These are phyloP conservation scores for Antennarius maculatus DNA, from an alignment of 2,797 vertebrate genomes.

Conservation along the genomic window DNA sequence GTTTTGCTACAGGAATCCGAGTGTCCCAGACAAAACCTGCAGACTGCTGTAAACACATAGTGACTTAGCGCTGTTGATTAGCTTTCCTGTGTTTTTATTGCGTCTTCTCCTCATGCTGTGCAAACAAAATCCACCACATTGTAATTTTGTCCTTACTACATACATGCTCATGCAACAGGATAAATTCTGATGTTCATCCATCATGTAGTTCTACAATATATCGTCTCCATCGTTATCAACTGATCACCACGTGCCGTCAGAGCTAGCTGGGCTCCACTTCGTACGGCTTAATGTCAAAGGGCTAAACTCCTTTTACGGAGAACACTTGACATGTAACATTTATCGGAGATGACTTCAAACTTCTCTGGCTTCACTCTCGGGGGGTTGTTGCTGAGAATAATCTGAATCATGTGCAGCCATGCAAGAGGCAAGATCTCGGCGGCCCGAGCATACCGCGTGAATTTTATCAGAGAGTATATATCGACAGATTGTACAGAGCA, in stretches of 20 bases:
- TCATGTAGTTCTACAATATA: constrained; percentile 30
- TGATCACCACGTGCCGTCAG: constrained; percentile 73
- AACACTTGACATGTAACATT: constrained; percentile 37
- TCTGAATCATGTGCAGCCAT: constrained; percentile 30
- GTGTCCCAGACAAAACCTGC: constrained; percentile 48
- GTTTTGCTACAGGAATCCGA: constrained; percentile 54
- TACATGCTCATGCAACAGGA: not conserved
- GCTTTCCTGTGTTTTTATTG: constrained; percentile 35
- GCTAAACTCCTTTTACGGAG: constrained; percentile 74
- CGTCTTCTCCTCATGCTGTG: constrained; percentile 3
- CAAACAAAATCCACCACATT: constrained; percentile 14
- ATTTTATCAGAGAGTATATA: constrained; percentile 42
- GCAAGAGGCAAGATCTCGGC: constrained; percentile 7
- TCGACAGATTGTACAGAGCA: constrained; percentile 78
- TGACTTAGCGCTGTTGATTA: constrained; percentile 29
- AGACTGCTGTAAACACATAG: constrained; percentile 48
- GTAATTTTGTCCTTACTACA: not conserved
- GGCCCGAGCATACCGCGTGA: constrained; percentile 21
- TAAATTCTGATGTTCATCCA: constrained; percentile 2
- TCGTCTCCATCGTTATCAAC: constrained; percentile 46
- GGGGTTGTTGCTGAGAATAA: constrained; percentile 9
- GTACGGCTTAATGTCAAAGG: constrained; percentile 80
- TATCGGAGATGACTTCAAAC: constrained; percentile 35
- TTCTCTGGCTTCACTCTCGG: constrained; percentile 40
- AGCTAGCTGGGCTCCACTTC: constrained; percentile 77